phyloP scores from a whole-genome alignment of 2,888 invertebrate genomes.

The Linyphia triangularis region DNA sequence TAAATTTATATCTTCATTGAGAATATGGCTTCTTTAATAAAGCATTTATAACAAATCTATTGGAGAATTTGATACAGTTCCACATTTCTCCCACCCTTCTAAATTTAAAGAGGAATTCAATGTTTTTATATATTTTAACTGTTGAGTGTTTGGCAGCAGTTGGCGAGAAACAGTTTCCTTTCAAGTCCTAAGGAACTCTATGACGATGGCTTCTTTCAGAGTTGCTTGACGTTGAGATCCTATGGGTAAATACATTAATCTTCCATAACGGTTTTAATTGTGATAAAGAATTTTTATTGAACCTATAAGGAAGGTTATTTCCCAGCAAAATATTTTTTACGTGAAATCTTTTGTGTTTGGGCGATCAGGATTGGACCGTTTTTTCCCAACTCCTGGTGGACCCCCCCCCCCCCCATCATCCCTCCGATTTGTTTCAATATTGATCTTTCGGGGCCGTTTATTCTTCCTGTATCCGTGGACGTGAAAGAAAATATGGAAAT shows the following conservation, averaged over 20 bases:
- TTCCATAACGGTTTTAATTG: constrained; percentile 74
- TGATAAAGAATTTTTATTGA: constrained; percentile 73
- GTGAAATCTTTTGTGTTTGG: constrained; percentile 23
- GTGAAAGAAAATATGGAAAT: constrained; percentile 67
- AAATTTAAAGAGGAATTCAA: too few relatives aligned
- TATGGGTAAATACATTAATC: constrained; percentile 72
- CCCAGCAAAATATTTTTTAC: constrained; percentile 40
- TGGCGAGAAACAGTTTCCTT: background rate
- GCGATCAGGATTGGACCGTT: background rate
- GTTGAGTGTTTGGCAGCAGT: background rate
- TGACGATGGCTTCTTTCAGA: constrained; percentile 1
- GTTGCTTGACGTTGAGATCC: constrained; percentile 38
- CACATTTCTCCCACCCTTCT: too few relatives aligned
- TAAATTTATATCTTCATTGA: too few relatives aligned
- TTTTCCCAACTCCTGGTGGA: constrained; percentile 35
- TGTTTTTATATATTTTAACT: too few relatives aligned
- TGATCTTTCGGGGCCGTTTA: constrained; percentile 64
- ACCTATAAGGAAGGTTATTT: constrained; percentile 43
- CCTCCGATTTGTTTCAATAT: constrained; percentile 74
- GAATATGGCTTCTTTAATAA: too few relatives aligned
- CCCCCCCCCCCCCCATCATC: background rate
- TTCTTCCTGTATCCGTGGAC: constrained; percentile 39
- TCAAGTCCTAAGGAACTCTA: background rate
- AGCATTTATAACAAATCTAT: too few relatives aligned
- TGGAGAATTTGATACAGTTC: too few relatives aligned